These are phyloP conservation scores for Galeopsomyia nigrocyanea DNA, from an alignment of 2,888 invertebrate genomes.

Conservation along the genomic window DNA sequence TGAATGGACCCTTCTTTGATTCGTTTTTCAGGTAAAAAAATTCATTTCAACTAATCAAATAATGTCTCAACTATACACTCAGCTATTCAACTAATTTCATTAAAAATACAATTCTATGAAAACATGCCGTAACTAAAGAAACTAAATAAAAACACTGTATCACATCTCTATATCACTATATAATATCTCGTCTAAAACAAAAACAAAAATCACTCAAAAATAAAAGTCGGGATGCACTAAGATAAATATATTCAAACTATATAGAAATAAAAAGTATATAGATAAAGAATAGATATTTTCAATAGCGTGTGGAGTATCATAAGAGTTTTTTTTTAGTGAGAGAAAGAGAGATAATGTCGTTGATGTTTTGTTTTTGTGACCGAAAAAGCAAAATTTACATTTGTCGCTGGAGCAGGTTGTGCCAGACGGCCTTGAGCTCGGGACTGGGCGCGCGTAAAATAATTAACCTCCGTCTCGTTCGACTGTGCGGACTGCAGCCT, in stretches of 20 bases:
- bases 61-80: neutral
- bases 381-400: constrained; percentile 76
- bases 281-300: too few species aligned
- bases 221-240: neutral
- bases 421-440: constrained; percentile 91
- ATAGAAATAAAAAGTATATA: neutral
- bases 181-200: neutral
- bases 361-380: neutral
- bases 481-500: constrained; percentile 66
- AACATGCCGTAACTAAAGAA: neutral
- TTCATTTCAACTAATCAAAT: too few species aligned
- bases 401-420: constrained; percentile 87
- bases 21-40: too few species aligned
- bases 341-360: constrained; percentile 5
- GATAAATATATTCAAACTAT: neutral
- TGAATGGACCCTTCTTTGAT: too few species aligned
- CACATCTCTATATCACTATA: neutral
- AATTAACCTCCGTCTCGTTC: constrained; percentile 77
- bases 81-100: neutral
- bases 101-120: neutral
- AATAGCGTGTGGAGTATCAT: too few species aligned
- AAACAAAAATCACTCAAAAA: neutral
- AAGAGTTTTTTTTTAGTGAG: neutral
- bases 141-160: too few species aligned
- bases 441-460: constrained; percentile 85